Conservation (phyloP, 2,797 vertebrate genomes). For the Coregonus suidteri region DNA sequence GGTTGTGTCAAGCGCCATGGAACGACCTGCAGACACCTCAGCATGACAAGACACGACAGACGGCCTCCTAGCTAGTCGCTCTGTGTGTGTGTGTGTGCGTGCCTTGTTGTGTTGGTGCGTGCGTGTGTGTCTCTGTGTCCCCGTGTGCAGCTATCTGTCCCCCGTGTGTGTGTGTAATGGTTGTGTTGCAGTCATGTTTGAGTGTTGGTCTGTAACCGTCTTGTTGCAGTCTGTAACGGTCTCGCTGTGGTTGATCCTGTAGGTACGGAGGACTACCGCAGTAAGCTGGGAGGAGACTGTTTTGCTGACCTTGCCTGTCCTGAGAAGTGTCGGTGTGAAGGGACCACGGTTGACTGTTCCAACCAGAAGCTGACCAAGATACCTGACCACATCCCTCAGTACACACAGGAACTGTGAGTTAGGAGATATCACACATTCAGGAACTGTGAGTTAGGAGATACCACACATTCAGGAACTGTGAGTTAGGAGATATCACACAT, state of each 20-base stretch:
- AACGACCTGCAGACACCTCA: constrained; percentile 97
- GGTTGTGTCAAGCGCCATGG: constrained; percentile 99
- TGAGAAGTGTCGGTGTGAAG: constrained; percentile 94
- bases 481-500: no score
- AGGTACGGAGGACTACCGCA: constrained; percentile 98
- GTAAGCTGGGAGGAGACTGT: constrained; percentile 95
- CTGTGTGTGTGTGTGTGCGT: constrained; percentile 13
- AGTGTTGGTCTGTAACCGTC: not conserved
- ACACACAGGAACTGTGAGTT: constrained; percentile 69
- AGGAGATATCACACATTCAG: no score
- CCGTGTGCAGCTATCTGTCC: constrained; percentile 15
- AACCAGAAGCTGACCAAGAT: constrained; percentile 96
- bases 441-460: no score
- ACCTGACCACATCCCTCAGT: constrained; percentile 94
- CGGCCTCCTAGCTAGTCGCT: constrained; percentile 48
- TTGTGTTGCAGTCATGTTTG: not conserved
- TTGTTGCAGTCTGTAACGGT: constrained; percentile 37
- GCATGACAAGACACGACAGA: constrained; percentile 89
- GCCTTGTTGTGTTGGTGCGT: constrained; percentile 12
- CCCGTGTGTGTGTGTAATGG: constrained; percentile 55
- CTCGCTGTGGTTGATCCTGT: constrained; percentile 43
- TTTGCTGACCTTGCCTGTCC: constrained; percentile 96
- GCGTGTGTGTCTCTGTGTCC: constrained; percentile 36
- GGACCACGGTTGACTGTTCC: constrained; percentile 95
- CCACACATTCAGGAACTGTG: no score